Conservation (phyloP, 2,888 invertebrate species). For the Aphidius colemani region DNA sequence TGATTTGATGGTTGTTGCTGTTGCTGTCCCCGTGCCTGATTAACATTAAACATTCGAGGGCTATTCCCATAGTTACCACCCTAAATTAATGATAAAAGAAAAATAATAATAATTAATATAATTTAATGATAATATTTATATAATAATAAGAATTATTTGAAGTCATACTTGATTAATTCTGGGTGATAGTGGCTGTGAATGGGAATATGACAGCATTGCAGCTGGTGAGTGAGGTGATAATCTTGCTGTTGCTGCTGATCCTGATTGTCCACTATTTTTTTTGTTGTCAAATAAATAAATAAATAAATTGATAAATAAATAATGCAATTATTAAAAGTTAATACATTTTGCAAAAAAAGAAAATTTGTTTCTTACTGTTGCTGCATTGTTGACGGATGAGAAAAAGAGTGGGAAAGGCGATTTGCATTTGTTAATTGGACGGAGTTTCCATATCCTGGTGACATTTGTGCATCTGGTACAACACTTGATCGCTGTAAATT, state of each 20-base stretch:
- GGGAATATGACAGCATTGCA: conserved; percentile 54
- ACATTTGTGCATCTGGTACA: conserved; percentile 65
- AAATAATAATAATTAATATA: not conserved
- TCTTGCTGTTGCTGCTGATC: conserved; percentile 62
- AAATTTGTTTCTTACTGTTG: conserved; percentile 51
- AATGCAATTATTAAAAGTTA: no score
- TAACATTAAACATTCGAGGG: conserved; percentile 57
- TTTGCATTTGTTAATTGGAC: conserved; percentile 59
- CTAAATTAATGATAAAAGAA: conserved; percentile 8
- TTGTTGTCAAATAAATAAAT: no score
- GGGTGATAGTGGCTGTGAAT: conserved; percentile 66
- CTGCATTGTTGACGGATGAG: conserved; percentile 56
- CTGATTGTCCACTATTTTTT: conserved; percentile 56
- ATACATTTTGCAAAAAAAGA: no score
- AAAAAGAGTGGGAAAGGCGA: conserved; percentile 57
- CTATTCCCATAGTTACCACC: conserved; percentile 48
- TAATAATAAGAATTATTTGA: not conserved
- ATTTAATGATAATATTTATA: not conserved
- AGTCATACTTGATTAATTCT: conserved; percentile 61
- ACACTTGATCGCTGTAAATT: conserved; percentile 60
- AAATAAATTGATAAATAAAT: no score
- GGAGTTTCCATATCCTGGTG: conserved; percentile 66
- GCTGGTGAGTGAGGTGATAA: conserved; percentile 65
- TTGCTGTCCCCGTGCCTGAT: conserved; percentile 61
- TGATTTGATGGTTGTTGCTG: conserved; percentile 63